Percentiles rank a stretch among this genome's conserved stretches.
These are phyloP conservation scores for Okapia johnstoni DNA, from an alignment of 2,113 vertebrate genomes.

Conservation along the genomic window DNA sequence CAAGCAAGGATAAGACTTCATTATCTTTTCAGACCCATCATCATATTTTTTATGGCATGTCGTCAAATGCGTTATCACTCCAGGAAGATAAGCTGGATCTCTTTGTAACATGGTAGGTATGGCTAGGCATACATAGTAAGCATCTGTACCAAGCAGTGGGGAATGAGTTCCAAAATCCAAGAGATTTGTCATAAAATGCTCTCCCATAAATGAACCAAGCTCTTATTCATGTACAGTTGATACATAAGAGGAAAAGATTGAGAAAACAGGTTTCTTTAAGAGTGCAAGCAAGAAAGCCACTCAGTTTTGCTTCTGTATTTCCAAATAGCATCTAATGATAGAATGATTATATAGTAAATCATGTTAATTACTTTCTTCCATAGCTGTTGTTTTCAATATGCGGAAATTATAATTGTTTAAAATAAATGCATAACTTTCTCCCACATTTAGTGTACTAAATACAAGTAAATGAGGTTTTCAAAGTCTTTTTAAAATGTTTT, in stretches of 20 bases:
- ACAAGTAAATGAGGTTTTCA: slow-evolving; percentile 50
- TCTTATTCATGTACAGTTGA: not conserved
- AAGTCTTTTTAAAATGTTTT: slow-evolving; percentile 25
- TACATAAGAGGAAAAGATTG: not conserved
- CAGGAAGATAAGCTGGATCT: not conserved
- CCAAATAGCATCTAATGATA: slow-evolving; percentile 60
- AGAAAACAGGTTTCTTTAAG: slow-evolving; percentile 28
- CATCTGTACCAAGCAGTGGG: not conserved
- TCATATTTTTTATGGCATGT: slow-evolving; percentile 26
- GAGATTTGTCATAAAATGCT: slow-evolving; percentile 21
- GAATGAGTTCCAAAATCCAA: not conserved
- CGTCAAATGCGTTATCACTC: slow-evolving; percentile 43
- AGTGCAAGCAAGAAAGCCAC: slow-evolving; percentile 13
- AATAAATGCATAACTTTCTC: slow-evolving; percentile 56
- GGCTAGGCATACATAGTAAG: not conserved
- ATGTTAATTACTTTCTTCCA: slow-evolving; percentile 62
- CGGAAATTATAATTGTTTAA: slow-evolving; percentile 66
- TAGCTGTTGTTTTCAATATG: slow-evolving; percentile 66
- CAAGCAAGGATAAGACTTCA: not conserved
- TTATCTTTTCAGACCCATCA: slow-evolving; percentile 45
- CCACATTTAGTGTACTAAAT: slow-evolving; percentile 36
- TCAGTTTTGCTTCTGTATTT: slow-evolving; percentile 46
- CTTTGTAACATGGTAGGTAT: not conserved
- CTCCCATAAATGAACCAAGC: slow-evolving; percentile 5
- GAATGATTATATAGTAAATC: slow-evolving; percentile 61